Evolutionary conservation across 1,140 invertebrate genomes (phyloP), one percentile per base, ranked within the genome.

Genomic region (Drosophila santomea): DNA sequence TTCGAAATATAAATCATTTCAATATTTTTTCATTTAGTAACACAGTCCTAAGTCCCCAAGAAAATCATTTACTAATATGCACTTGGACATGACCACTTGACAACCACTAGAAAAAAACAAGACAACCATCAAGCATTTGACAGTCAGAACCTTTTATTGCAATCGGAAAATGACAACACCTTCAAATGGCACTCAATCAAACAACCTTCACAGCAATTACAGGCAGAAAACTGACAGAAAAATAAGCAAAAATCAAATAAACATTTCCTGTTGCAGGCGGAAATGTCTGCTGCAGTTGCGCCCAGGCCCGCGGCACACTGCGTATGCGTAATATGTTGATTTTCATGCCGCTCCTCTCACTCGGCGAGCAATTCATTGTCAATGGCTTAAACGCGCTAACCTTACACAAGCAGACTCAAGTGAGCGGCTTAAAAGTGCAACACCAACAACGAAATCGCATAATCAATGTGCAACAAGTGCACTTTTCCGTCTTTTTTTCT

Each of bases 281-380:
- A 77, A 77, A 60, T 69, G 74, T 77, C 59, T 50, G 28, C 14
- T 68, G 60, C 64, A 68, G 45, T 57, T 54, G 54, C 73, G 36
- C 25, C 25, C 4, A 44, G 14, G 47, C 14, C 36, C 25, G 54
- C 41, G 28, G 23, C 54, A 77, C 74, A 51, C 55, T 68, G 74
- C 74, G 74, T 77, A 77, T 77, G 74, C 73, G 73, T 77, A 77
- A 77, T 77, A 52, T 68, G 64, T 51, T 64, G 64, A 64, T 32
- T 68, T 50, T 28, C 62, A 36, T 8, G 51, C 56, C 52, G 58
- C 51, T 61, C 36, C 59, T 64, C 69, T 64, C 56, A 47, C 69
- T 52, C 43, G 54, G 36, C 68, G 10, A 59, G 48, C 55, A 76
- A 77, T 78, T 78, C 74, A 78, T 69, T 78, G 74, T 78, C 74